A percentile compares a stretch with the other conserved stretches of the same genome.
Evolutionary conservation across 2,797 vertebrate genomes (phyloP).

Genomic region (Smutsia gigantea): DNA sequence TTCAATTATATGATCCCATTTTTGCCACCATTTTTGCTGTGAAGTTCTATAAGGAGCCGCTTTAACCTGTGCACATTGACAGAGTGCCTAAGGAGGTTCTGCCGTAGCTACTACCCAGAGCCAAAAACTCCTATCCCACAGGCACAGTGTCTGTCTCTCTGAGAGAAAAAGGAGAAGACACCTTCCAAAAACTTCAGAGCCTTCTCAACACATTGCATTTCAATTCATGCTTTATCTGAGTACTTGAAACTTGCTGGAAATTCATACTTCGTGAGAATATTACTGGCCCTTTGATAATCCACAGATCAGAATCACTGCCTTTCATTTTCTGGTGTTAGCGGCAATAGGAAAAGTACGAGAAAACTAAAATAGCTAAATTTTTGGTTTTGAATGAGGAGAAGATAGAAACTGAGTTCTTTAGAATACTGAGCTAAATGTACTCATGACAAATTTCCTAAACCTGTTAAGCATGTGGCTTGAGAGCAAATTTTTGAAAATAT

Average conservation of each 20-base stretch:
- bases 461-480: background rate
- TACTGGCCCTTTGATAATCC: background rate
- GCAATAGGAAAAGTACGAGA: slow-evolving; percentile 29
- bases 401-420: background rate
- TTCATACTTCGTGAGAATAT: background rate
- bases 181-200: background rate
- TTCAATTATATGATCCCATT: background rate
- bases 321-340: background rate
- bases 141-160: background rate
- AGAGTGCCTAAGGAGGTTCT: background rate
- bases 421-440: slow-evolving; percentile 3
- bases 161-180: background rate
- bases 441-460: slow-evolving; percentile 29
- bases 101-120: background rate
- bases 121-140: background rate
- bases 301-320: background rate
- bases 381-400: background rate
- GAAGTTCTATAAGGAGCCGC: background rate
- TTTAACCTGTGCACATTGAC: background rate
- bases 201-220: background rate
- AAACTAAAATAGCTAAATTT: slow-evolving; percentile 20
- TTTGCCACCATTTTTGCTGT: background rate
- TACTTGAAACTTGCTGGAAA: background rate
- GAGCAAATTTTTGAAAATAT: background rate
- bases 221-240: background rate